A percentile compares a stretch with the other conserved stretches of the same genome.
Evolutionary conservation across 2,113 vertebrate genomes (phyloP).

Genomic region (Leptobrachium leishanense): DNA sequence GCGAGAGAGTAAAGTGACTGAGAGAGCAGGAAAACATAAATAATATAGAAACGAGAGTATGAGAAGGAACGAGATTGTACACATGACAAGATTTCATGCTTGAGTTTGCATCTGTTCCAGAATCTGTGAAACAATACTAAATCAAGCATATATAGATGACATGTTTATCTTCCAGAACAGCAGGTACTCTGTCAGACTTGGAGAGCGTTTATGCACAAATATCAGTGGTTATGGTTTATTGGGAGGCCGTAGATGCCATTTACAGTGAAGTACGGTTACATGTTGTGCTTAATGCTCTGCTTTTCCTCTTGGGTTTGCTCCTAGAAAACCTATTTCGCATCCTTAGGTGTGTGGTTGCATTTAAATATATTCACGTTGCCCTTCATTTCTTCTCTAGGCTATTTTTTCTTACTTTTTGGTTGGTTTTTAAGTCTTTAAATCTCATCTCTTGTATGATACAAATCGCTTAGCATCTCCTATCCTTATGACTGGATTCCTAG

Average conservation of each 20-base stretch:
- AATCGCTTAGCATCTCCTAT: too few species aligned
- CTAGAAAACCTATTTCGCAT: background rate
- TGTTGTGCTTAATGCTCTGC: background rate
- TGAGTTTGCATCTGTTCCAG: conserved; percentile 17
- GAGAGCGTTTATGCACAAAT: conserved; percentile 20
- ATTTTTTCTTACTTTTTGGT: background rate
- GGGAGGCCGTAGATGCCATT: conserved; percentile 3
- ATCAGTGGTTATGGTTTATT: conserved; percentile 24
- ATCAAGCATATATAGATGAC: background rate
- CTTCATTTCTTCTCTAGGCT: background rate
- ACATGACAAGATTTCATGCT: too few species aligned
- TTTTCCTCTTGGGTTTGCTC: background rate
- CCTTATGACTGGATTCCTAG: too few species aligned
- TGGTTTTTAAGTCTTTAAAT: background rate
- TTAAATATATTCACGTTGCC: background rate
- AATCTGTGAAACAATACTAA: background rate
- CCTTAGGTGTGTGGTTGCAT: conserved; percentile 3
- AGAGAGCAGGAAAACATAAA: too few species aligned
- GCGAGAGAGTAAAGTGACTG: too few species aligned
- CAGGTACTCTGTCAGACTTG: conserved; percentile 12
- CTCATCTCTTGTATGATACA: background rate
- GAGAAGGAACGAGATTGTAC: too few species aligned
- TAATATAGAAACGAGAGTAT: too few species aligned
- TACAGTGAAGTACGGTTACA: background rate
- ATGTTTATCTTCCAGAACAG: conserved; percentile 30